These are phyloP conservation scores for Etheostoma perlongum DNA, from an alignment of 2,797 vertebrate genomes.

Conservation along the genomic window DNA sequence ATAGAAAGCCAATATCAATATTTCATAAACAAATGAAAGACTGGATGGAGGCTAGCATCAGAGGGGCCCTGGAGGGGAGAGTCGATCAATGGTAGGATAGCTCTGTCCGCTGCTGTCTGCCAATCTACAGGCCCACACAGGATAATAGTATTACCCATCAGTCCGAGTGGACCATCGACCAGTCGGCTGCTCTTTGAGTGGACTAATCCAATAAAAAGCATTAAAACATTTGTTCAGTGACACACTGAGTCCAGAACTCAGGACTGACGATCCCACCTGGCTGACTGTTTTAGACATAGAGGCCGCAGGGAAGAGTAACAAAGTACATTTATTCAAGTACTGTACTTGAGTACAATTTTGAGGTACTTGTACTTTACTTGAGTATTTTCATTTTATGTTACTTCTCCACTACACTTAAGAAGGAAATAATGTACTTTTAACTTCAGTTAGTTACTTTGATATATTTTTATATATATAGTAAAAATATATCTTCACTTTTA, in stretches of 20 bases:
- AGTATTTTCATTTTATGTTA: too few species aligned
- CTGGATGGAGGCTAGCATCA: conserved; percentile 72
- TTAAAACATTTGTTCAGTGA: conserved; percentile 88
- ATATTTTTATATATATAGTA: too few species aligned
- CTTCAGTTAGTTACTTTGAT: too few species aligned
- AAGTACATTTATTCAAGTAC: too few species aligned
- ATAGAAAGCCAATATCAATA: conserved; percentile 86
- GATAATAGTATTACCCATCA: conserved; percentile 84
- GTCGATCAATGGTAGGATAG: conserved; percentile 79
- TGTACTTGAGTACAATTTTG: too few species aligned
- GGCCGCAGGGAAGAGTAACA: too few species aligned
- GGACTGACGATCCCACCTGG: conserved; percentile 9
- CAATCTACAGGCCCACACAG: conserved; percentile 68
- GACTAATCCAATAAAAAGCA: conserved; percentile 85
- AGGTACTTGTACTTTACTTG: too few species aligned
- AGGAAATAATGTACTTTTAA: too few species aligned
- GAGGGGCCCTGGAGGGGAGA: conserved; percentile 64
- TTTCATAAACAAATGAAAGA: conserved; percentile 85
- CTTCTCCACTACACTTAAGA: too few species aligned
- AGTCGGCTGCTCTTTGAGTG: conserved; percentile 77
- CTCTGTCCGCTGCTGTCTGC: conserved; percentile 71
- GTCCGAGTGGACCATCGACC: conserved; percentile 83
- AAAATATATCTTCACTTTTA: too few species aligned
- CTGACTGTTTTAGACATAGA: neutral
- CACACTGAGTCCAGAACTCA: conserved; percentile 67